Conservation (phyloP, 2,797 vertebrate species). For the Microctenopoma stevenorrisi region DNA sequence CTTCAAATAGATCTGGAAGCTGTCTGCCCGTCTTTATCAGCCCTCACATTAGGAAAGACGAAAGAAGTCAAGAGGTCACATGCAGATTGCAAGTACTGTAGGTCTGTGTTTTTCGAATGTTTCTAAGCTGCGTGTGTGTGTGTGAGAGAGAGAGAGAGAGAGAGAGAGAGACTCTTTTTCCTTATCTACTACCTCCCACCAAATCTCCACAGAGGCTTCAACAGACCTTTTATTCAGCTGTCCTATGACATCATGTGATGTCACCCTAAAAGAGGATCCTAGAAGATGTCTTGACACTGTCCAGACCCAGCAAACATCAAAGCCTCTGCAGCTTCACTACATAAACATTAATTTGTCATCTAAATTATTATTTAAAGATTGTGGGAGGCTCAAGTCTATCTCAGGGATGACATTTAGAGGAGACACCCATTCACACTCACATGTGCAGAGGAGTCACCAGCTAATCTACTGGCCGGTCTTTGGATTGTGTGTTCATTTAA, state of each 20-base stretch:
- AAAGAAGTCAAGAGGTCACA: conserved; percentile 26
- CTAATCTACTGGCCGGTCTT: no score
- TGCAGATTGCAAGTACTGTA: conserved; percentile 13
- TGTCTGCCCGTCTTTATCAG: conserved; percentile 45
- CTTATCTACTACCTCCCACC: conserved; percentile 57
- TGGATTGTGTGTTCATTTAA: no score
- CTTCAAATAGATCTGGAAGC: conserved; percentile 56
- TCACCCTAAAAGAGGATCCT: conserved; percentile 2
- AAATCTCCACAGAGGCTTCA: conserved; percentile 37
- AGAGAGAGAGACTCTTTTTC: conserved; percentile 8
- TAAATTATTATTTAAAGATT: no score
- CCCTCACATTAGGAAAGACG: conserved; percentile 28
- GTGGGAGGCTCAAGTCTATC: no score
- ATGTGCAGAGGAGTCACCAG: no score
- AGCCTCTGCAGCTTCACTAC: conserved; percentile 15
- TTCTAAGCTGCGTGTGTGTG: conserved; percentile 2
- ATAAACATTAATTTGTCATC: conserved; percentile 19
- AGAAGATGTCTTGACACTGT: conserved; percentile 58
- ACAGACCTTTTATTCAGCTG: conserved; percentile 30
- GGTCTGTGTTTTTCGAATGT: conserved; percentile 8
- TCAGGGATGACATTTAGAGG: no score
- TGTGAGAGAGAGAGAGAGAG: no score
- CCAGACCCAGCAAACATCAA: conserved; percentile 48
- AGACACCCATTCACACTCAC: no score
- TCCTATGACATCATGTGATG: conserved; percentile 49